Percentiles rank a stretch among this genome's conserved stretches.
These are phyloP conservation scores for Heterotis niloticus DNA, from an alignment of 2,113 vertebrate genomes.

Conservation along the genomic window DNA sequence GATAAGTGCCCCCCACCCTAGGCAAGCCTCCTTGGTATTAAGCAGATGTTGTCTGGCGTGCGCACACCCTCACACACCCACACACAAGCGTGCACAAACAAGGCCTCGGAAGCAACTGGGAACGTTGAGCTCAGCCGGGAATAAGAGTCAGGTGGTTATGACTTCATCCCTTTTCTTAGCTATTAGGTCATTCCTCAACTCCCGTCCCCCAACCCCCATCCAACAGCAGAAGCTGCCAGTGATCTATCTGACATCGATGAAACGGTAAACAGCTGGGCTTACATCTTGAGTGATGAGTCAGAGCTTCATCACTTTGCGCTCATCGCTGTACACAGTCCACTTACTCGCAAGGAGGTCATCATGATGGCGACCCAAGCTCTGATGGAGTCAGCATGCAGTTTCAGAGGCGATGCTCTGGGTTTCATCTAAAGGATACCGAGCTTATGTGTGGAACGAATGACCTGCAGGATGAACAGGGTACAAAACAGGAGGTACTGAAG, in stretches of 20 bases:
- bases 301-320: slow-evolving; percentile 44
- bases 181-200: slow-evolving; percentile 61
- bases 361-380: neutral
- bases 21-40: neutral
- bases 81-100: slow-evolving; percentile 25
- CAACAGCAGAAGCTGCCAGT: slow-evolving; percentile 3
- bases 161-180: slow-evolving; percentile 68
- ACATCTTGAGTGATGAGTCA: slow-evolving; percentile 54
- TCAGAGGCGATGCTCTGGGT: neutral
- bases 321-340: slow-evolving; percentile 14
- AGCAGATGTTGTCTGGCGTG: slow-evolving; percentile 23
- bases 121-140: slow-evolving; percentile 60
- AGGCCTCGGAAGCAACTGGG: slow-evolving; percentile 45
- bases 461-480: neutral
- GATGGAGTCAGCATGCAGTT: neutral
- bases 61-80: slow-evolving; percentile 35
- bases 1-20: neutral
- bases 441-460: no score
- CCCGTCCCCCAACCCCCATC: neutral
- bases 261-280: slow-evolving; percentile 45
- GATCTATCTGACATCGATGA: slow-evolving; percentile 14
- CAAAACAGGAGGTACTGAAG: neutral
- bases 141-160: slow-evolving; percentile 69
- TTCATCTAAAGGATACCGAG: neutral
- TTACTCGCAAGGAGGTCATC: neutral